phyloP scores from a whole-genome alignment of 2,888 invertebrate genomes.

The Rotaria magnacalcarata region DNA sequence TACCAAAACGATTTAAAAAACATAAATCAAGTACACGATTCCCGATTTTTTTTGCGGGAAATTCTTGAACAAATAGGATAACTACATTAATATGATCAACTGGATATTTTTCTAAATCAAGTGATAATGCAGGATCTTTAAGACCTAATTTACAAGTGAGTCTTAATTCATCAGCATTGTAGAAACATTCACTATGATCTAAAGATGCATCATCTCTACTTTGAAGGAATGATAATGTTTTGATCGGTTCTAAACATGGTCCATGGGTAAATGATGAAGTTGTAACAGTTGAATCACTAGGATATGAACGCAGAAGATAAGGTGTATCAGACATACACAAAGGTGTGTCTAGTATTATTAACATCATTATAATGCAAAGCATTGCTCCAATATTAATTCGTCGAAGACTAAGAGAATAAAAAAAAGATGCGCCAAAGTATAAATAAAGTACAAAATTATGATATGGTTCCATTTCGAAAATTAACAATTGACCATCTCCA shows the following conservation, averaged over 20 bases:
- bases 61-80: neutral
- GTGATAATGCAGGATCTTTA: neutral
- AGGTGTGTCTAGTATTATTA: neutral
- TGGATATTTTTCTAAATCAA: neutral
- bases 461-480: no score
- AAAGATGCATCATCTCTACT: neutral
- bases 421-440: neutral
- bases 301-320: neutral
- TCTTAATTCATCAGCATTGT: neutral
- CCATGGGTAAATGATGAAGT: neutral
- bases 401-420: neutral
- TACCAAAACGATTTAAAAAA: neutral
- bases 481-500: no score
- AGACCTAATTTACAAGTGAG: slow-evolving; percentile 1
- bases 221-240: neutral
- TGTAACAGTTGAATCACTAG: neutral
- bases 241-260: neutral
- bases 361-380: neutral
- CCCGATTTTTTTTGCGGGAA: neutral
- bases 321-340: neutral
- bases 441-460: neutral
- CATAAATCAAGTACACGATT: neutral
- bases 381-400: neutral
- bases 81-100: neutral
- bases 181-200: neutral